Evolutionary conservation across 2,797 vertebrate species (phyloP).

Genomic region (Furcifer pardalis): DNA sequence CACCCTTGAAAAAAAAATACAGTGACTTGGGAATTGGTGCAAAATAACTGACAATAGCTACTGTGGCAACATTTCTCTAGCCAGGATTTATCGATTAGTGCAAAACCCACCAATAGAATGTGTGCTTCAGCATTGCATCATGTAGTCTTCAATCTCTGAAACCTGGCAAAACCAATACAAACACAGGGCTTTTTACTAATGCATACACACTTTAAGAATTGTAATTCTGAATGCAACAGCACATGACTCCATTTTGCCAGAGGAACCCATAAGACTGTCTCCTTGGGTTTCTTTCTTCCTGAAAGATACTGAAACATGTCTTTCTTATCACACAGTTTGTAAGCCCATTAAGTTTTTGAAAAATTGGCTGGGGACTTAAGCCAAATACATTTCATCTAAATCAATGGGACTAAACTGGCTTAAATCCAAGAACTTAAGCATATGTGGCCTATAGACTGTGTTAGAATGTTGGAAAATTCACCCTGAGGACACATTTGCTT

Average conservation of each 20-base stretch:
- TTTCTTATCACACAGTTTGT: not conserved
- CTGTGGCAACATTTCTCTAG: too few relatives aligned
- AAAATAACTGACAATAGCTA: too few relatives aligned
- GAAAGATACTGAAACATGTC: not conserved
- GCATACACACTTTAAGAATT: too few relatives aligned
- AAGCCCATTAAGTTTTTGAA: slow-evolving; percentile 18
- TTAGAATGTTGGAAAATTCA: slow-evolving; percentile 35
- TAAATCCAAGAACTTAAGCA: slow-evolving; percentile 26
- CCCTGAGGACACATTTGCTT: slow-evolving; percentile 46
- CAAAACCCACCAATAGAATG: too few relatives aligned
- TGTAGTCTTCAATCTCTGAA: too few relatives aligned
- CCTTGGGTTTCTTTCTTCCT: not conserved
- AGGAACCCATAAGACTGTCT: not conserved
- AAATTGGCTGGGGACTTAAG: slow-evolving; percentile 10
- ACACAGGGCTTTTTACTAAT: too few relatives aligned
- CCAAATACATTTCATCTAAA: slow-evolving; percentile 36
- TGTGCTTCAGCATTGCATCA: too few relatives aligned
- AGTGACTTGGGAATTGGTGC: too few relatives aligned
- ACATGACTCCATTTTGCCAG: not conserved
- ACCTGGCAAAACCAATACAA: too few relatives aligned
- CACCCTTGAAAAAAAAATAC: too few relatives aligned
- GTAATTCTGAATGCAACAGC: not conserved
- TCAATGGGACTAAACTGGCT: slow-evolving; percentile 30
- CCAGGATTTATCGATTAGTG: too few relatives aligned
- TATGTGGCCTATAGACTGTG: slow-evolving; percentile 22